Conservation (phyloP, 1,140 invertebrate species). For the Zelostemma sp. region DNA sequence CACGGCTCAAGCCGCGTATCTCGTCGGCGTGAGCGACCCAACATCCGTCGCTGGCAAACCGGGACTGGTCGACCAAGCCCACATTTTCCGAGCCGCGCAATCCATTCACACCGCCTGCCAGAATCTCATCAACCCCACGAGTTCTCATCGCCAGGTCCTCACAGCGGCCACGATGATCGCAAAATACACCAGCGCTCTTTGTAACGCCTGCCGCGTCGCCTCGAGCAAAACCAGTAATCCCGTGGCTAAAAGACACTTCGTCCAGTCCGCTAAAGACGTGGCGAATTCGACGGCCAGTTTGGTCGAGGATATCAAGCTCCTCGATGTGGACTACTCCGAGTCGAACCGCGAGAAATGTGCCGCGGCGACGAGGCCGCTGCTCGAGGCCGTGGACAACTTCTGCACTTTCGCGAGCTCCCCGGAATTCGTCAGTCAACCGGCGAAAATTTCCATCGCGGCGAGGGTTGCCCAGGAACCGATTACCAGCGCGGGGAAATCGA, state of each 20-base stretch:
- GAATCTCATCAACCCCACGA: conserved; percentile 81
- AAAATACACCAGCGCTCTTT: conserved; percentile 95
- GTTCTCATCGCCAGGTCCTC: conserved; percentile 82
- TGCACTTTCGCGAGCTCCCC: conserved; percentile 92
- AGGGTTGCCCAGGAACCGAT: conserved; percentile 89
- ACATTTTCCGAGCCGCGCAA: conserved; percentile 88
- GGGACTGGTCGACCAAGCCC: conserved; percentile 92
- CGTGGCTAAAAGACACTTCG: conserved; percentile 95
- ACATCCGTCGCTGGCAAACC: conserved; percentile 90
- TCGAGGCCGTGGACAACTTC: conserved; percentile 93
- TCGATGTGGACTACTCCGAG: conserved; percentile 87
- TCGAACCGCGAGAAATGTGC: conserved; percentile 82
- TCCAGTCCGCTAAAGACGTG: conserved; percentile 97
- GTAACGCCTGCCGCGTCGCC: conserved; percentile 93
- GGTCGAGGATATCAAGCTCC: conserved; percentile 94
- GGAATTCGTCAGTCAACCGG: conserved; percentile 93
- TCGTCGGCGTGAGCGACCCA: conserved; percentile 93
- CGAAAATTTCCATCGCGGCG: conserved; percentile 87
- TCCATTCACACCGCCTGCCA: conserved; percentile 92
- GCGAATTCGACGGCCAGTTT: conserved; percentile 95
- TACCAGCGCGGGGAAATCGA: conserved; percentile 82
- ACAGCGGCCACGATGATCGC: conserved; percentile 94
- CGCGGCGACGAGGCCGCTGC: conserved; percentile 85
- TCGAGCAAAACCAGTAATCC: conserved; percentile 94
- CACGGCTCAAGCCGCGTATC: conserved; percentile 92